A percentile compares a stretch with the other conserved stretches of the same genome.
These are phyloP conservation scores for Parus major DNA, from an alignment of 2,113 vertebrate genomes.

Conservation along the genomic window DNA sequence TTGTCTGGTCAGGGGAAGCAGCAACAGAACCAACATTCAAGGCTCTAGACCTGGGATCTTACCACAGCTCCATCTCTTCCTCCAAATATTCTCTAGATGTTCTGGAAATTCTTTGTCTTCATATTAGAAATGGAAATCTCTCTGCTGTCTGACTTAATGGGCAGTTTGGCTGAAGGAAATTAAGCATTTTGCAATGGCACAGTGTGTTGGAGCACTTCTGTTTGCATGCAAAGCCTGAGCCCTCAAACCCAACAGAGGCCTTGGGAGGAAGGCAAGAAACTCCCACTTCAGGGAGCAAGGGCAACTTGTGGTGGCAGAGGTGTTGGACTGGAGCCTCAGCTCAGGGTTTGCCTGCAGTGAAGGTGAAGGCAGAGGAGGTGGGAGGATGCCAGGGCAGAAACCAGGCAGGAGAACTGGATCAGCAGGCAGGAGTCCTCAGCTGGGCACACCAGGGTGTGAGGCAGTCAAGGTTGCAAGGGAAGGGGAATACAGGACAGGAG, in stretches of 20 bases:
- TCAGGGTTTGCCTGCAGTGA: neutral
- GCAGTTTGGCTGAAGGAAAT: neutral
- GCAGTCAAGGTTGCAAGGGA: rapidly evolving
- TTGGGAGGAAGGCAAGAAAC: neutral
- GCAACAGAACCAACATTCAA: neutral
- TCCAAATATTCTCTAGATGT: neutral
- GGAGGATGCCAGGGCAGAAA: neutral
- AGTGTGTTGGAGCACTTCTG: neutral
- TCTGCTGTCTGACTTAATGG: neutral
- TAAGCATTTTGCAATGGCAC: neutral
- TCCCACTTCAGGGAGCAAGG: neutral
- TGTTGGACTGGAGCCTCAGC: neutral
- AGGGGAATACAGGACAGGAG: neutral
- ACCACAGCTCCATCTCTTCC: neutral
- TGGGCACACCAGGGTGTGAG: neutral
- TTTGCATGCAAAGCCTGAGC: neutral
- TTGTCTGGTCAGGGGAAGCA: neutral
- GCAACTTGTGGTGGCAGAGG: neutral
- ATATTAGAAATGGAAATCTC: neutral
- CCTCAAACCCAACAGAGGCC: neutral
- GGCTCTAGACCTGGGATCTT: neutral
- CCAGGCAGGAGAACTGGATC: neutral
- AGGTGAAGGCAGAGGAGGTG: neutral
- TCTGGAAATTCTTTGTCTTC: neutral
- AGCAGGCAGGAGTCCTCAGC: neutral